Percentiles rank a stretch among this genome's conserved stretches.
Evolutionary conservation across 2,113 vertebrate species (phyloP).

Genomic region (Tonatia bakeri): DNA sequence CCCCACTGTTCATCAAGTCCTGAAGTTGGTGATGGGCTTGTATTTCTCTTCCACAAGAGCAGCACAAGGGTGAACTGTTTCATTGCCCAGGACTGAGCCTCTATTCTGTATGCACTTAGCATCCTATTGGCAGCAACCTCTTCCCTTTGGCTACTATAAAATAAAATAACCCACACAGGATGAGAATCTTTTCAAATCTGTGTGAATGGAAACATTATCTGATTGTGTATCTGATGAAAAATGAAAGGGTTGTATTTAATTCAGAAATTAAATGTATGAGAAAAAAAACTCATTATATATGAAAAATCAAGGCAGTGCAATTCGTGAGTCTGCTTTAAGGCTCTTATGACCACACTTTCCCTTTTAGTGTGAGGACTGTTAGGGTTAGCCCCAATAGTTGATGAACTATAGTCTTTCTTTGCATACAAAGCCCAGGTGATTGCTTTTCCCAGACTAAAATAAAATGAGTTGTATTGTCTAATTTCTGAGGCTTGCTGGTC

Average conservation of each 20-base stretch:
- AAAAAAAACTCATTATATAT: not conserved
- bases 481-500: not conserved
- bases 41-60: not conserved
- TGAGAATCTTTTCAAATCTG: slow-evolving; percentile 35
- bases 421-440: not conserved
- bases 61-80: slow-evolving; percentile 67
- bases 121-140: slow-evolving; percentile 61
- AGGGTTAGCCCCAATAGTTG: not conserved
- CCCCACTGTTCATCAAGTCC: slow-evolving; percentile 42
- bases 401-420: not conserved
- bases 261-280: not conserved
- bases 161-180: slow-evolving; percentile 47
- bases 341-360: not conserved
- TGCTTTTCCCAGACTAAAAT: not conserved
- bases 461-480: not conserved
- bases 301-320: not conserved
- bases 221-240: not conserved
- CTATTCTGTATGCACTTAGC: slow-evolving; percentile 46
- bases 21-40: slow-evolving; percentile 52
- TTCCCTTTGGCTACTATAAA: slow-evolving; percentile 51
- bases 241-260: not conserved
- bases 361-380: not conserved
- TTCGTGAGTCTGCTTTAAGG: not conserved
- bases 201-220: slow-evolving; percentile 52
- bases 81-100: slow-evolving; percentile 35